Evolutionary conservation across 2,888 invertebrate species (phyloP).

Genomic region (Thereva nobilitata): DNA sequence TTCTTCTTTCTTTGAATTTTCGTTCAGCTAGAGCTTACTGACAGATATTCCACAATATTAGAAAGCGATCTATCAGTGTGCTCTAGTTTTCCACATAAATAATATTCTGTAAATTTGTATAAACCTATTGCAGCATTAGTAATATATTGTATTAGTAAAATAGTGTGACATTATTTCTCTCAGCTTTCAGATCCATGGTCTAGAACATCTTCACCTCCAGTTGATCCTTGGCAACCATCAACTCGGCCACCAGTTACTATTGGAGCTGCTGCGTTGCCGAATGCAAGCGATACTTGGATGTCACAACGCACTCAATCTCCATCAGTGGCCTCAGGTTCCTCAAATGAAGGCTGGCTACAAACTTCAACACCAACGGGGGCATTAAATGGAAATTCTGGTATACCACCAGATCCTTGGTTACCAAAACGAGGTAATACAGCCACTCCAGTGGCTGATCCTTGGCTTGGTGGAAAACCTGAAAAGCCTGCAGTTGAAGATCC

Average conservation of each 20-base stretch:
- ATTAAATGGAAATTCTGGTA: conserved; percentile 47
- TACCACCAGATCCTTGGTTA: conserved; percentile 36
- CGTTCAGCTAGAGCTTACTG: no score
- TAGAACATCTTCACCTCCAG: conserved; percentile 53
- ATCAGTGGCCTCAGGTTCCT: conserved; percentile 56
- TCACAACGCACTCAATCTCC: conserved; percentile 55
- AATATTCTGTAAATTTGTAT: not conserved
- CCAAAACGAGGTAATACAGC: conserved; percentile 33
- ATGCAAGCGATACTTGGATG: conserved; percentile 49
- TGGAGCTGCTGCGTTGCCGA: conserved; percentile 44
- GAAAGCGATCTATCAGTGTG: no score
- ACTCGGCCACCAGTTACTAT: conserved; percentile 48
- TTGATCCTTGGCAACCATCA: conserved; percentile 56
- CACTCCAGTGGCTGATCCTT: conserved; percentile 25
- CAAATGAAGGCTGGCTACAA: conserved; percentile 58
- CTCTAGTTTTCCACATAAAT: no score
- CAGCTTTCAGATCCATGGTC: conserved; percentile 57
- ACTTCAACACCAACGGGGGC: conserved; percentile 43
- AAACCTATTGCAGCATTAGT: not conserved
- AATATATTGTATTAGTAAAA: not conserved
- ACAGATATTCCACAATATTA: no score
- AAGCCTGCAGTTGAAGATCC: conserved; percentile 47
- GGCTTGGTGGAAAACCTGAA: conserved; percentile 39
- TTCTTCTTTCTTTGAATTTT: no score
- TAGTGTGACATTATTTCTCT: conserved; percentile 6